Evolutionary conservation across 2,888 invertebrate species (phyloP).

Genomic region (Ectemnius lituratus): DNA sequence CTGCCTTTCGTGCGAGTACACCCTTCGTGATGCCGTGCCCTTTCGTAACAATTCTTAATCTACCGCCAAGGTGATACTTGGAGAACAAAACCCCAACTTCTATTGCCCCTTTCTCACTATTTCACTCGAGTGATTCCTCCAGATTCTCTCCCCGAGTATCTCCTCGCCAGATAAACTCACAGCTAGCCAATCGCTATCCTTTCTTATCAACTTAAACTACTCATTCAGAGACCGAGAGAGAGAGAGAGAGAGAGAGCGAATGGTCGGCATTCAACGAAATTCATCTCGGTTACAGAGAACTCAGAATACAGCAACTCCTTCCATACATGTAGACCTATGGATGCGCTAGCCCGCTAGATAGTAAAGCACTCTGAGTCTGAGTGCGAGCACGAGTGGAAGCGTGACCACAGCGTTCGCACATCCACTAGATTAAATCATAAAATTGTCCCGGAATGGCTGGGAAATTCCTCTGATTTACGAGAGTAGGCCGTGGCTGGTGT

Average conservation of each 20-base stretch:
- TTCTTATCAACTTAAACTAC: too few species aligned
- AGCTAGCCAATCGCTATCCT: too few species aligned
- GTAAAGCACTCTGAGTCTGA: too few species aligned
- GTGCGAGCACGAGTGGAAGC: slow-evolving; percentile 1
- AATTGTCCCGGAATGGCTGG: slow-evolving; percentile 63
- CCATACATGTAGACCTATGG: too few species aligned
- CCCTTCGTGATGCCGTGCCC: slow-evolving; percentile 28
- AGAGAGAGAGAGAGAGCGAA: too few species aligned
- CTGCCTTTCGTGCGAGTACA: not conserved
- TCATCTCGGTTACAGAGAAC: slow-evolving; percentile 47
- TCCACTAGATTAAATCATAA: slow-evolving; percentile 68
- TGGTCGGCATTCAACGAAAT: too few species aligned
- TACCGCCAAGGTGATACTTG: slow-evolving; percentile 34
- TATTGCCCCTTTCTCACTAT: not conserved
- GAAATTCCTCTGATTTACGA: slow-evolving; percentile 67
- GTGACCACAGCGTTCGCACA: slow-evolving; percentile 60
- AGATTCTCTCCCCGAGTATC: too few species aligned
- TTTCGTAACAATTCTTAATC: slow-evolving; percentile 40
- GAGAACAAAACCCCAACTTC: not conserved
- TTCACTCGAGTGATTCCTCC: too few species aligned
- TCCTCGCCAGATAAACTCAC: too few species aligned
- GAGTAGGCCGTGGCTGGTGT: slow-evolving; percentile 14
- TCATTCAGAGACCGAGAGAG: too few species aligned
- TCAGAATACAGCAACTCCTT: too few species aligned
- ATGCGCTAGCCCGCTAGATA: too few species aligned